Evolutionary conservation across 23 tunicate species (phyloP).

Genomic region (Ciona savignyi): DNA sequence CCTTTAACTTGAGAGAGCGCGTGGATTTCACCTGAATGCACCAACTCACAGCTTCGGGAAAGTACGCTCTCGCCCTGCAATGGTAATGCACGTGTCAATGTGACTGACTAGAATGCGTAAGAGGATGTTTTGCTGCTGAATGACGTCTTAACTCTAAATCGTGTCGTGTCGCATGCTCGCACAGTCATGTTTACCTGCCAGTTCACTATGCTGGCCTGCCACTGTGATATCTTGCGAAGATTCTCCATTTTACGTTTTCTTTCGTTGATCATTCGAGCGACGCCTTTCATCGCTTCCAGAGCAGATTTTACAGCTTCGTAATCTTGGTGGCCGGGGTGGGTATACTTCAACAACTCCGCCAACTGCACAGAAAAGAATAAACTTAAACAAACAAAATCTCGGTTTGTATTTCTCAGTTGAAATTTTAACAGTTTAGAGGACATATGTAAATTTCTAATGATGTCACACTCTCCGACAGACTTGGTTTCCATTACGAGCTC

Average conservation of each 20-base stretch:
- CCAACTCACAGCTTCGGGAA: conserved; percentile 56
- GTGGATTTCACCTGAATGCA: conserved; percentile 69
- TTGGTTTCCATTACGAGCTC: too few species aligned
- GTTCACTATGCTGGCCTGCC: conserved; percentile 71
- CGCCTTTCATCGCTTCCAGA: conserved; percentile 61
- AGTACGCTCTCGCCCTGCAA: conserved; percentile 55
- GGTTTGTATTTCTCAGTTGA: too few species aligned
- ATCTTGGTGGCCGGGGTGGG: conserved; percentile 56
- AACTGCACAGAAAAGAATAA: conserved; percentile 53
- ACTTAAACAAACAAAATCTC: too few species aligned
- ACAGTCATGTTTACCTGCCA: conserved; percentile 51
- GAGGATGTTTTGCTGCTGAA: neutral
- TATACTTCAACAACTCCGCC: conserved; percentile 78
- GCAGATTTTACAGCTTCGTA: conserved; percentile 63
- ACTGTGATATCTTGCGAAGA: conserved; percentile 49
- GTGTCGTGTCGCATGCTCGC: neutral
- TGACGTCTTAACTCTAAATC: neutral
- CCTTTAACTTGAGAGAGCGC: conserved; percentile 11
- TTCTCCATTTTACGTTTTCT: conserved; percentile 80
- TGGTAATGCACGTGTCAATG: neutral
- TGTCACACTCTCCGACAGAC: too few species aligned
- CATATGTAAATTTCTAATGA: too few species aligned
- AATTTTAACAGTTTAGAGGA: too few species aligned
- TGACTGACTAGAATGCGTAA: neutral
- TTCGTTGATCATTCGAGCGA: conserved; percentile 80